phyloP scores from a whole-genome alignment of 2,797 vertebrate species.

The Anguilla marmorata region DNA sequence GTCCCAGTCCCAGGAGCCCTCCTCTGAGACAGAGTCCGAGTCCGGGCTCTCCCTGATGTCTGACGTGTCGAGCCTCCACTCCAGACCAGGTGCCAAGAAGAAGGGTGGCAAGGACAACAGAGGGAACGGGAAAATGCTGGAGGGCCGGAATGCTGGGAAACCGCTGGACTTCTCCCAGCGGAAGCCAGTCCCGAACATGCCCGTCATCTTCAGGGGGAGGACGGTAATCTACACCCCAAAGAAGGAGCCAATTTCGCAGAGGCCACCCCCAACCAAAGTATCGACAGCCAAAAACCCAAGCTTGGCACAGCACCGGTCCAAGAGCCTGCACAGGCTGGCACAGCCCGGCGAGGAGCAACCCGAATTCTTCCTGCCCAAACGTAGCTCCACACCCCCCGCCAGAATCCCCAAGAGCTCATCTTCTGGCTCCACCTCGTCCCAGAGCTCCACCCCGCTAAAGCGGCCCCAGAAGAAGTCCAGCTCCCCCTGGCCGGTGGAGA shows the following conservation, averaged over 20 bases:
- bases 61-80: constrained; percentile 78
- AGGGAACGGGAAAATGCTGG: constrained; percentile 54
- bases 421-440: constrained; percentile 79
- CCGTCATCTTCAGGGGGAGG: constrained; percentile 87
- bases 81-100: constrained; percentile 68
- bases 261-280: constrained; percentile 71
- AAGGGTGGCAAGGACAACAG: constrained; percentile 73
- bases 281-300: constrained; percentile 75
- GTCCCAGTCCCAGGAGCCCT: constrained; percentile 84
- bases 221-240: constrained; percentile 90
- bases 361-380: constrained; percentile 80
- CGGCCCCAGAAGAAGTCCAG: constrained; percentile 75
- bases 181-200: constrained; percentile 79
- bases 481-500: constrained; percentile 63
- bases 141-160: neutral
- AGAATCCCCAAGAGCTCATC: constrained; percentile 88
- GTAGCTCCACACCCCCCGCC: constrained; percentile 93
- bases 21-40: constrained; percentile 90
- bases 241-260: constrained; percentile 75
- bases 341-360: constrained; percentile 77
- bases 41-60: constrained; percentile 91
- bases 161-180: constrained; percentile 73
- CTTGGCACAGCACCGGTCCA: constrained; percentile 85
- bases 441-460: constrained; percentile 87
- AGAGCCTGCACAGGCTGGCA: constrained; percentile 88